Conservation (phyloP, 2,888 invertebrate genomes). For the Leptothorax acervorum region DNA sequence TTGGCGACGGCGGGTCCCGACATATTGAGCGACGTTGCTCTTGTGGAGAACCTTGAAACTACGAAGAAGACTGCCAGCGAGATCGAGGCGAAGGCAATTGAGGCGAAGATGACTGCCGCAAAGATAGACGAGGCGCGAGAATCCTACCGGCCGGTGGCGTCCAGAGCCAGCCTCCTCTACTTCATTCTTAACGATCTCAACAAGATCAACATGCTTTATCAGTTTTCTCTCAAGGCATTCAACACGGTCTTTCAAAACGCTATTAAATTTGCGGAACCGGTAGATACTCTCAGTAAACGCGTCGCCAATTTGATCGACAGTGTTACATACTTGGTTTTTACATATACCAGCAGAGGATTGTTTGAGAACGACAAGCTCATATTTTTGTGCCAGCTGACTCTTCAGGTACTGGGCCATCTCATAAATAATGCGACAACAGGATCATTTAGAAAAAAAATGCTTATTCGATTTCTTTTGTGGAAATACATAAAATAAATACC, state of each 20-base stretch:
- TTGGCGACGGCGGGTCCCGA: slow-evolving; percentile 96
- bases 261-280: slow-evolving; percentile 89
- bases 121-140: slow-evolving; percentile 97
- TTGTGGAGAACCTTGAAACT: slow-evolving; percentile 96
- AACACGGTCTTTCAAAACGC: slow-evolving; percentile 96
- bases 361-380: slow-evolving; percentile 97
- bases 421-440: slow-evolving; percentile 88
- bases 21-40: slow-evolving; percentile 95
- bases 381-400: slow-evolving; percentile 94
- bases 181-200: slow-evolving; percentile 97
- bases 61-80: slow-evolving; percentile 97
- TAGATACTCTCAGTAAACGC: slow-evolving; percentile 90
- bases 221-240: slow-evolving; percentile 97
- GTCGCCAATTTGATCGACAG: slow-evolving; percentile 93
- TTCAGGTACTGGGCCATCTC: slow-evolving; percentile 91
- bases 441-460: background rate
- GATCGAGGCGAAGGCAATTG: slow-evolving; percentile 94
- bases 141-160: slow-evolving; percentile 94
- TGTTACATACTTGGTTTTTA: slow-evolving; percentile 94
- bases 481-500: background rate
- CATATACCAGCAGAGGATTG: slow-evolving; percentile 95
- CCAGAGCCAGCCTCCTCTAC: slow-evolving; percentile 95
- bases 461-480: background rate
- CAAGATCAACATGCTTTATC: slow-evolving; percentile 97
- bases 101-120: slow-evolving; percentile 94